These are phyloP conservation scores for Drosophila infuscata DNA, from an alignment of 2,888 invertebrate species.

Conservation along the genomic window DNA sequence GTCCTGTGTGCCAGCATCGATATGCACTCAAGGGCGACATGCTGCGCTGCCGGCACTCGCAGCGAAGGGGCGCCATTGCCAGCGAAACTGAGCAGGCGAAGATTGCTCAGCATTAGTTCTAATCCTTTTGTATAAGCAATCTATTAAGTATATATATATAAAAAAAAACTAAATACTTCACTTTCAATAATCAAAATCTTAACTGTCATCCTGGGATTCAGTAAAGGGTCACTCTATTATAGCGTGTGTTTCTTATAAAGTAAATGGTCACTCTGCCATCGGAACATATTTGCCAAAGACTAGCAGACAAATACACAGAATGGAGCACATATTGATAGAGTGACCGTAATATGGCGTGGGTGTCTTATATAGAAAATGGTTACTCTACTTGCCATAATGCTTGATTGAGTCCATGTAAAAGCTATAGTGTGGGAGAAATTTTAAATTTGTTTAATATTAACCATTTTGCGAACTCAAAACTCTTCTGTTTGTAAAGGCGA, in stretches of 20 bases:
- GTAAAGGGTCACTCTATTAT: background rate
- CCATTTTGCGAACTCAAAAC: too few relatives aligned
- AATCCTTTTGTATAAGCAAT: background rate
- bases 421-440: too few relatives aligned
- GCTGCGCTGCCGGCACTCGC: slow-evolving; percentile 84
- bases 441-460: too few relatives aligned
- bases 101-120: background rate
- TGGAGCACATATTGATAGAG: background rate
- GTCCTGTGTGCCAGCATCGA: slow-evolving; percentile 81
- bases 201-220: background rate
- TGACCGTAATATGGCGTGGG: background rate
- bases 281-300: background rate
- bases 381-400: background rate
- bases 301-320: background rate
- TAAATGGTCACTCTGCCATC: background rate
- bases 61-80: slow-evolving; percentile 47
- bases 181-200: background rate
- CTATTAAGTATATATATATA: background rate
- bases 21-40: slow-evolving; percentile 84
- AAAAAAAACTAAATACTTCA: background rate
- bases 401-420: too few relatives aligned
- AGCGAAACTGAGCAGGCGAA: slow-evolving; percentile 9
- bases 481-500: background rate
- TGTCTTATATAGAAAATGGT: background rate
- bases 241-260: background rate